Evolutionary conservation across 2,888 invertebrate species (phyloP), one percentile per base, ranked within the genome.

Genomic region (Drosophila diplacantha): DNA sequence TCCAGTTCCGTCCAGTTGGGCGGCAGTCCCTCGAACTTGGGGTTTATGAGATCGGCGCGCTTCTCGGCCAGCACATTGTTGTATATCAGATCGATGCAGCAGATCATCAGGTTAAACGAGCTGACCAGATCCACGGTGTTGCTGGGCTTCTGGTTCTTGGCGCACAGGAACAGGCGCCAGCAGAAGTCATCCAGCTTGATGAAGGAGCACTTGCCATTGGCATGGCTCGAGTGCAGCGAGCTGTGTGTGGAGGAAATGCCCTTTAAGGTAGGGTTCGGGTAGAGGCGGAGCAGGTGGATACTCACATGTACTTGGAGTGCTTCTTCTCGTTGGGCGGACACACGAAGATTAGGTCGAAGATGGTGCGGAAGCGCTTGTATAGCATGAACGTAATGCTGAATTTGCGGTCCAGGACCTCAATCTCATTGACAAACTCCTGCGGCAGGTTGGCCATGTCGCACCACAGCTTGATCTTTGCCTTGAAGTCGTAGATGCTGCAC

Each of bases 351-450:
- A 94, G 93, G 59, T 92, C 91, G 84, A 96, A 98, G 54, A 98
- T 95, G 7, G 94, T 94, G 79, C 94, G 93, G 87, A 94, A 98
- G 84, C 97, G 96, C 82, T 96, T 94, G 87, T 96, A 98, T 54
- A 98, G 92, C n/a, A 96, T 94, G 76, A 94, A 95, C 2, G 98
- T 96, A 2, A 99, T 97, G 49, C 95, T 94, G 90, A 98, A 98
- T 85, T 96, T 97, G 58, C 94, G 91, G 84, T 98, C 95, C 60
- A 98, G 89, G 65, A 93, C 91, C 65, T 95, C 93, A 59, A 98
- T 94, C 87, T 95, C 95, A 46, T 92, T 91, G 64, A 93, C 91
- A 85, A 97, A 96, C 59, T 95, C 94, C 75, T 93, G 92, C 0
- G 96, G 92, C 89, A 97, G 91, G 71, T 93, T 93, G 2, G 96